These are phyloP conservation scores for Melitaea cinxia DNA, from an alignment of 1,140 invertebrate genomes.

Conservation along the genomic window DNA sequence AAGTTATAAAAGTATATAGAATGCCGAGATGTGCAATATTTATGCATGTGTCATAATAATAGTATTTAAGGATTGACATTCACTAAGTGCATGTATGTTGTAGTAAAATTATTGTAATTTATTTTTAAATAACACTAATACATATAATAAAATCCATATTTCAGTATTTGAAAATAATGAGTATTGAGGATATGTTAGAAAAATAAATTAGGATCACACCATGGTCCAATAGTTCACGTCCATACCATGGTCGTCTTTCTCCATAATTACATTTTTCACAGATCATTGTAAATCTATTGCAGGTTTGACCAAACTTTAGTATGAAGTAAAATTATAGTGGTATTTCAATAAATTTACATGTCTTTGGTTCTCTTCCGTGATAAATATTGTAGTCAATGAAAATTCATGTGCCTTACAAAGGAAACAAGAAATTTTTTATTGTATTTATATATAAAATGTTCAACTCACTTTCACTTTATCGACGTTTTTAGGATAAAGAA, in stretches of 20 bases:
- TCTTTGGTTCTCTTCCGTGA: slow-evolving; percentile 24
- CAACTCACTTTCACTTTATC: too few species aligned
- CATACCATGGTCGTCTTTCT: not conserved
- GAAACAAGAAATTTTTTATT: slow-evolving; percentile 28
- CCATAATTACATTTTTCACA: not conserved
- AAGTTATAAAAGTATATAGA: slow-evolving; percentile 7
- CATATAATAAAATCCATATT: slow-evolving; percentile 1
- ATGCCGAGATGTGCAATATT: slow-evolving; percentile 26
- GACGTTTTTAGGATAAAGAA: too few species aligned
- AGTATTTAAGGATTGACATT: slow-evolving; percentile 9
- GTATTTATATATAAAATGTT: slow-evolving; percentile 16
- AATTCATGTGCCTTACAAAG: slow-evolving; percentile 40
- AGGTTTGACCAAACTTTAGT: too few species aligned
- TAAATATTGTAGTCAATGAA: slow-evolving; percentile 32
- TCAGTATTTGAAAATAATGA: slow-evolving; percentile 26
- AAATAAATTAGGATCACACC: not conserved
- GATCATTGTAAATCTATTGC: not conserved
- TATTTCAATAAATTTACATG: slow-evolving; percentile 10
- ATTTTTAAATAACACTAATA: slow-evolving; percentile 7
- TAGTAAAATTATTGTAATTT: slow-evolving; percentile 18
- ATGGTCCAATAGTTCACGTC: not conserved
- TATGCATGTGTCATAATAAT: slow-evolving; percentile 15
- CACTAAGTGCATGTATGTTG: slow-evolving; percentile 21
- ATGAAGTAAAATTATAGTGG: not conserved
- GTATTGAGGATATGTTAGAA: slow-evolving; percentile 5